phyloP scores from a whole-genome alignment of 1,140 invertebrate species.

The Venustaconcha ellipsiformis region DNA sequence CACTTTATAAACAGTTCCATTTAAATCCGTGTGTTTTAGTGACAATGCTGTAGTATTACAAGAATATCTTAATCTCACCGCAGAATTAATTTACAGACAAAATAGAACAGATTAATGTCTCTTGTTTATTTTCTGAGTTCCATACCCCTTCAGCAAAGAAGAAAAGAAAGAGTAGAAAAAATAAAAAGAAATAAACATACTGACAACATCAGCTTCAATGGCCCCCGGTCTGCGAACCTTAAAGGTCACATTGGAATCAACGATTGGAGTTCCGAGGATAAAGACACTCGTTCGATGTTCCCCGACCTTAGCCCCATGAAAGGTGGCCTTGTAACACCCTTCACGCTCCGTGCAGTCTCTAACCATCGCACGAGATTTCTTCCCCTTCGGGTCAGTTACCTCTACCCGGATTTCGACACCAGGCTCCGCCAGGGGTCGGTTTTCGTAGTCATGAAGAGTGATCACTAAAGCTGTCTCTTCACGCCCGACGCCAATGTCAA shows the following conservation, averaged over 20 bases:
- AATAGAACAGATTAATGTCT: no score
- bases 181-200: constrained; percentile 6
- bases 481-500: constrained; percentile 28
- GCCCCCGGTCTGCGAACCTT: constrained; percentile 27
- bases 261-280: constrained; percentile 23
- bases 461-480: constrained; percentile 34
- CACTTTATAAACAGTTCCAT: no score
- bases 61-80: no score
- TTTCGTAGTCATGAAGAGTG: constrained; percentile 32
- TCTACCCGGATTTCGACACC: constrained; percentile 30
- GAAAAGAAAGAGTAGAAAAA: no score
- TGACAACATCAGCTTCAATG: constrained; percentile 20
- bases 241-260: constrained; percentile 24
- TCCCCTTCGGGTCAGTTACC: constrained; percentile 20
- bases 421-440: constrained; percentile 30
- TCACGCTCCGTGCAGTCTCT: constrained; percentile 25
- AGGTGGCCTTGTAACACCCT: constrained; percentile 25
- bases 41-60: no score
- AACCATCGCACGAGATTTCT: constrained; percentile 29
- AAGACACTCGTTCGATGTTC: constrained; percentile 31
- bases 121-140: no score
- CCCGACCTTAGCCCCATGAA: constrained; percentile 23
- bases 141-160: no score
- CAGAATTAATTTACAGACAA: no score
- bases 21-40: no score